phyloP scores from a whole-genome alignment of 2,888 invertebrate species.

The Diaphora mendica region DNA sequence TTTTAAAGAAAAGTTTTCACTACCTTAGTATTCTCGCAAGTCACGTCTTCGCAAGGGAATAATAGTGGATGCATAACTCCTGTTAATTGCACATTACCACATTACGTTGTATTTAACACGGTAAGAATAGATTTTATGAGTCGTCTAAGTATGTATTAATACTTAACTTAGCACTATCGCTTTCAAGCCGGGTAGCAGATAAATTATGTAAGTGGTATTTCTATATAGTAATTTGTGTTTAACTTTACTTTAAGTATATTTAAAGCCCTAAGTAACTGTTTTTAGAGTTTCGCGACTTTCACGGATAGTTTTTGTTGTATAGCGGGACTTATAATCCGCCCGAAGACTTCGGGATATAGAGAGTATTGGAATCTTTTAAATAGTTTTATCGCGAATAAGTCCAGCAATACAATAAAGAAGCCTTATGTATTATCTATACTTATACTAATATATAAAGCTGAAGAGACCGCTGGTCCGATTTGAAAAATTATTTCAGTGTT shows the following conservation, averaged over 20 bases:
- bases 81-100: constrained; percentile 23
- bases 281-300: no score
- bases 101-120: constrained; percentile 17
- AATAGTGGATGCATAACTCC: constrained; percentile 10
- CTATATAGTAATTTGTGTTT: background rate
- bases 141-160: constrained; percentile 19
- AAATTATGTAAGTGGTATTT: background rate
- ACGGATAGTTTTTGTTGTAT: no score
- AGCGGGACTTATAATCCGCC: no score
- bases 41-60: constrained; percentile 7
- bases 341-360: no score
- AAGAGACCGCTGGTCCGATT: no score
- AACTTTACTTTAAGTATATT: background rate
- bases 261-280: background rate
- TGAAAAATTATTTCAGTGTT: no score
- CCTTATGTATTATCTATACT: no score
- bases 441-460: no score
- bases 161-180: constrained; percentile 11
- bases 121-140: constrained; percentile 20
- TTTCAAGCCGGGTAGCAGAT: background rate
- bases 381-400: no score
- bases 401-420: no score
- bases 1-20: background rate
- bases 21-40: background rate
- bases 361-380: no score